Evolutionary conservation across 1,140 invertebrate species (phyloP).

Genomic region (Cepaea nemoralis): DNA sequence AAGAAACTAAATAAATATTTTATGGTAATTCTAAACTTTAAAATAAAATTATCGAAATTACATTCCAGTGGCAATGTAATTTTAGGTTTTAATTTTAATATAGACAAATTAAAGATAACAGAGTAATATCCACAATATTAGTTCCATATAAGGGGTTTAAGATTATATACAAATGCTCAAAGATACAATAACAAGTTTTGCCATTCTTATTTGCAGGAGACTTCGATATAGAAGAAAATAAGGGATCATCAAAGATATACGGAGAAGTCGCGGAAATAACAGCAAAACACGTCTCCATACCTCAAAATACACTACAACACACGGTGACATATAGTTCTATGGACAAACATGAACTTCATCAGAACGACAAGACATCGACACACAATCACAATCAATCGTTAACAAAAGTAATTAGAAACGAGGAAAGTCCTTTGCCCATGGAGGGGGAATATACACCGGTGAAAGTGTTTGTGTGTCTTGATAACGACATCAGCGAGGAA

Average conservation of each 20-base stretch:
- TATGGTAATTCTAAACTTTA: too few relatives aligned
- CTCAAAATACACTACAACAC: neutral
- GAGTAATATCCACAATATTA: too few relatives aligned
- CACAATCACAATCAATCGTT: neutral
- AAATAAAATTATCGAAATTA: too few relatives aligned
- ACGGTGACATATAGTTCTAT: neutral
- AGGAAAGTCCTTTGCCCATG: neutral
- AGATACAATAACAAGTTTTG: neutral
- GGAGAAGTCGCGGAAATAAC: neutral
- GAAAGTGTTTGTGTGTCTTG: neutral
- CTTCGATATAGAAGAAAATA: neutral
- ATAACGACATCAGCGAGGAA: neutral
- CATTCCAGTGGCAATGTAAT: too few relatives aligned
- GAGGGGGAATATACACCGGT: neutral
- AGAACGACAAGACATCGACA: neutral
- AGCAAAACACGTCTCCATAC: neutral
- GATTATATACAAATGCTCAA: too few relatives aligned
- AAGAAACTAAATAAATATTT: too few relatives aligned
- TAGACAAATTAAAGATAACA: too few relatives aligned
- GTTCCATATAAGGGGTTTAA: too few relatives aligned
- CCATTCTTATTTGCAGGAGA: constrained; percentile 14
- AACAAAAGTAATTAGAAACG: neutral
- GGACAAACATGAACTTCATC: neutral
- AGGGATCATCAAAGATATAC: neutral
- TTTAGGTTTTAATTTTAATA: too few relatives aligned